Conservation (phyloP, 1,140 invertebrate species). For the Mercenaria mercenaria region DNA sequence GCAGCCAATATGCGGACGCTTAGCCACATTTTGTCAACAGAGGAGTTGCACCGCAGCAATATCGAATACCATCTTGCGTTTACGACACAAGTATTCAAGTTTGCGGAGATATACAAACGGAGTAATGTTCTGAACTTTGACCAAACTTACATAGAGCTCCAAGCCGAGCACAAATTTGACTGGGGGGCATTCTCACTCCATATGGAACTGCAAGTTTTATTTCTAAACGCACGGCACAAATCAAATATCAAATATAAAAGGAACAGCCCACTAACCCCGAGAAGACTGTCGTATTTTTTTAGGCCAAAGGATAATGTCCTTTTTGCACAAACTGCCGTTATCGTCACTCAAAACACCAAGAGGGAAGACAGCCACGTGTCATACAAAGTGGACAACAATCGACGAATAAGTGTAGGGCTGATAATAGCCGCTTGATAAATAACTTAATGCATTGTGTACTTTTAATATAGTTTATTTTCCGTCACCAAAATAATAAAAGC, state of each 20-base stretch:
- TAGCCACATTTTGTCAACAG: neutral
- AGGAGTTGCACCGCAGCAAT: neutral
- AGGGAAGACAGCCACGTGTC: no score
- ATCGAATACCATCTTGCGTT: no score
- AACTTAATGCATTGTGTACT: no score
- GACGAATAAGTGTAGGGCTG: no score
- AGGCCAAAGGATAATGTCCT: no score
- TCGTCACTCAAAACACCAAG: neutral
- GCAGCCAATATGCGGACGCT: neutral
- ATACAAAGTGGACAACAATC: no score
- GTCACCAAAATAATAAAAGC: no score
- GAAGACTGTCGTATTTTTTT: neutral
- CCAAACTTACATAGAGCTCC: neutral
- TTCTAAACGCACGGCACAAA: neutral
- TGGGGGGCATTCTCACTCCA: constrained; percentile 11
- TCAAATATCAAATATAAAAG: no score
- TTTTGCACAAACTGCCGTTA: neutral
- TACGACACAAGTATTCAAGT: constrained; percentile 13
- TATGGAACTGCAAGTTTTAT: constrained; percentile 4
- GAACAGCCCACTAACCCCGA: no score
- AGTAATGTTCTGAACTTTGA: neutral
- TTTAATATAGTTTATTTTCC: no score
- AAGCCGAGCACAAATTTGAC: neutral
- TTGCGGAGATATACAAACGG: constrained; percentile 3
- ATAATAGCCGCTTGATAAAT: no score